Evolutionary conservation across 92 coral and sea anemone genomes (phyloP).

Genomic region (Parazoanthus atlanticus): DNA sequence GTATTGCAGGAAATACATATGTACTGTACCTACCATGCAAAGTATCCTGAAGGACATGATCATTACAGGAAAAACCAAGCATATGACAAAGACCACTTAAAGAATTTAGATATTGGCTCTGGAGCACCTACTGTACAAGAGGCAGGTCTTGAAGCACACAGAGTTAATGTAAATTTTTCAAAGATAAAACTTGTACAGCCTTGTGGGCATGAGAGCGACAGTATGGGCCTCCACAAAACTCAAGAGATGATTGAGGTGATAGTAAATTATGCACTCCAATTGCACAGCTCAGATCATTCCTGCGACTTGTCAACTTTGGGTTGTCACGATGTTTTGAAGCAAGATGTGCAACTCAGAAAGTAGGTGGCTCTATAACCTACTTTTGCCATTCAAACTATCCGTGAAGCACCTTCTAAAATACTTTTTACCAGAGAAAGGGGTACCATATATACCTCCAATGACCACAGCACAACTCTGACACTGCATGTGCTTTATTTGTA

Average conservation of each 20-base stretch:
- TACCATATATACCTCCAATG: too few relatives aligned
- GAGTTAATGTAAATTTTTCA: constrained; percentile 59
- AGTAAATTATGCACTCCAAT: not conserved
- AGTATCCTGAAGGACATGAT: constrained; percentile 67
- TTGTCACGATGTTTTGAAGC: not conserved
- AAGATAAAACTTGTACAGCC: constrained; percentile 45
- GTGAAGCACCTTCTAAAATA: too few relatives aligned
- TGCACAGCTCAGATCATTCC: not conserved
- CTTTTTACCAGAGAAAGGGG: too few relatives aligned
- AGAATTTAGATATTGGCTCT: constrained; percentile 55
- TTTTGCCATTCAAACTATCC: too few relatives aligned
- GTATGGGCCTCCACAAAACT: not conserved
- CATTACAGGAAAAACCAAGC: constrained; percentile 51
- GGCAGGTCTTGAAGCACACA: constrained; percentile 59
- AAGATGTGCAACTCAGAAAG: too few relatives aligned
- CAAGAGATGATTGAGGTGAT: too few relatives aligned
- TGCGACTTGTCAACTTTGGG: not conserved
- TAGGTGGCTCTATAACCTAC: not conserved
- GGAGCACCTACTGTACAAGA: constrained; percentile 47
- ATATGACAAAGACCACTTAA: constrained; percentile 63
- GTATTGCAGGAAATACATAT: too few relatives aligned
- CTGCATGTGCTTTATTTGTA: too few relatives aligned
- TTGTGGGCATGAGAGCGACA: constrained; percentile 38
- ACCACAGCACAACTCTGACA: too few relatives aligned
- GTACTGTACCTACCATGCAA: too few relatives aligned